Evolutionary conservation across 2,797 vertebrate species (phyloP), one percentile per base, ranked within the genome.

Genomic region (Oreochromis grahami): DNA sequence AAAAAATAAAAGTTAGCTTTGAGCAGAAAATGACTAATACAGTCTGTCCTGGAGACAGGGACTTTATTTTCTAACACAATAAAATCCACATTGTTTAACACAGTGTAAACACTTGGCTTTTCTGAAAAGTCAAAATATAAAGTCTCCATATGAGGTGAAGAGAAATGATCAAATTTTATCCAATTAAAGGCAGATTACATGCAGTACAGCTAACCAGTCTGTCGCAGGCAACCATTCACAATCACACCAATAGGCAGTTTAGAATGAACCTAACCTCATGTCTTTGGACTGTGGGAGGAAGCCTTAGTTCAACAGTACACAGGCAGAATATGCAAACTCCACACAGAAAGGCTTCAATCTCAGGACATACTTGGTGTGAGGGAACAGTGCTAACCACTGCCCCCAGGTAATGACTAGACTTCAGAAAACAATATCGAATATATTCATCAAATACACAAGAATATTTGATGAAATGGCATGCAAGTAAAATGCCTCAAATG

Each of bases 1-100:
- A 70, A 68, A 8, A 65, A 65, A 3, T 41, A 65, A 65, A 24
- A 0, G 5, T 68, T 41, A 24, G 5, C 38, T 24, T 43, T 43
- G 13, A 68, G 8, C 63, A 43, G 63, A 6, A 65, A 14, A 68
- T 2, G 1, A 68, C 12, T 41, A 70, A 10, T 70, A 60, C 34
- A 45, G 38, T 43, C 14, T 5, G 21, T 45, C 43, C 38, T 45
- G 65, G 21, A 21, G 38, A 26, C 38, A 45, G 1, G 3, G 24
- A 4, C 4, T 70, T 70, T 45, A 70, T 45, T 70, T 45, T 26
- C 15, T 72, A 72, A 45, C 65, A 45, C 65, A 45, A 72, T 72
- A 26, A 45, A 45, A 10, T 12, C 65, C 41, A 7, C 21, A 26
- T 41, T 68, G 65, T 26, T 70, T 70, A 43, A 43, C 63, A 68